A percentile compares a stretch with the other conserved stretches of the same genome.
Evolutionary conservation across 2,797 vertebrate genomes (phyloP).

Genomic region (Morelia viridis): DNA sequence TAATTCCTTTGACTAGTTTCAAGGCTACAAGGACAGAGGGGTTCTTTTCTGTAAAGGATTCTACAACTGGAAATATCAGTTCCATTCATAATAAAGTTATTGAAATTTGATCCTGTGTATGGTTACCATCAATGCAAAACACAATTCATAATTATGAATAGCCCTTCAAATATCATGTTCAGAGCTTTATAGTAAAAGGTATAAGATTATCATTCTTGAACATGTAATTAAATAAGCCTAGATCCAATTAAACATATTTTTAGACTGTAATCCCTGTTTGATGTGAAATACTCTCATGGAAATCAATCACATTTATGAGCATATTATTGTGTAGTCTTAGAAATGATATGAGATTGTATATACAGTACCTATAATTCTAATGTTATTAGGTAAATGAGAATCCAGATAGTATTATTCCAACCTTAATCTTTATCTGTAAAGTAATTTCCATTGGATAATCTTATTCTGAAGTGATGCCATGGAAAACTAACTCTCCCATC

Average conservation of each 20-base stretch:
- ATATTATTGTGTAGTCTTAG: neutral
- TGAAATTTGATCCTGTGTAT: neutral
- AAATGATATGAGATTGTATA: neutral
- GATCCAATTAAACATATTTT: neutral
- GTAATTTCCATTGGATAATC: slow-evolving; percentile 21
- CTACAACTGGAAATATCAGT: neutral
- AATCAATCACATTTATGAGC: slow-evolving; percentile 10
- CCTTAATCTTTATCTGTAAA: slow-evolving; percentile 33
- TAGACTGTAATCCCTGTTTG: neutral
- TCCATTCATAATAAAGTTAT: neutral
- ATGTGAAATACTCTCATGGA: neutral
- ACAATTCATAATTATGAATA: neutral
- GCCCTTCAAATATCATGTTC: slow-evolving; percentile 1
- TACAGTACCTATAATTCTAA: neutral
- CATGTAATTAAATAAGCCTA: neutral
- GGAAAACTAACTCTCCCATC: slow-evolving; percentile 20
- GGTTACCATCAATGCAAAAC: neutral
- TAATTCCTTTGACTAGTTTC: neutral
- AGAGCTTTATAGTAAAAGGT: neutral
- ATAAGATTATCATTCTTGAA: neutral
- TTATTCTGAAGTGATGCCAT: slow-evolving; percentile 19
- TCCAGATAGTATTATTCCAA: neutral
- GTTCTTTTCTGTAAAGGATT: neutral
- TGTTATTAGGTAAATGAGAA: slow-evolving; percentile 1
- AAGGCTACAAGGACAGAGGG: neutral